Percentiles rank a stretch among this genome's conserved stretches.
Conservation (phyloP, 1,140 invertebrate genomes). For the Drosophila willistoni region DNA sequence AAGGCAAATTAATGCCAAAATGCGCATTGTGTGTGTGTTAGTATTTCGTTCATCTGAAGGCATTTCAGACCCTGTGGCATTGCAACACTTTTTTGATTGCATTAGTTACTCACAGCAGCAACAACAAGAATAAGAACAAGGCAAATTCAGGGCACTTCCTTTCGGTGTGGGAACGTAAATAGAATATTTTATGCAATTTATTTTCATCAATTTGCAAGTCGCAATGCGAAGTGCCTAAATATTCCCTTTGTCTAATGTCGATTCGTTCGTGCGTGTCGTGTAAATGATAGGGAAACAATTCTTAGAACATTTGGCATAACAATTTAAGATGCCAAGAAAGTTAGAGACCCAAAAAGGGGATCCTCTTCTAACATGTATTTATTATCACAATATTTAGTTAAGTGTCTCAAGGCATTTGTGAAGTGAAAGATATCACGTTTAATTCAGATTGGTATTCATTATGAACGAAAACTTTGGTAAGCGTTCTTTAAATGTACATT, state of each 20-base stretch:
- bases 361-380: neutral
- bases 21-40: conserved; percentile 54
- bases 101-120: conserved; percentile 62
- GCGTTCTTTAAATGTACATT: no score
- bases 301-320: neutral
- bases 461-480: no score
- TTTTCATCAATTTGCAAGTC: conserved; percentile 67
- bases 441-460: no score
- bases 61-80: conserved; percentile 45
- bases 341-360: neutral
- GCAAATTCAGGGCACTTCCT: conserved; percentile 30
- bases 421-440: no score
- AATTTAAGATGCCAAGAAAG: neutral
- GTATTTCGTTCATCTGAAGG: conserved; percentile 13
- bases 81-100: conserved; percentile 75
- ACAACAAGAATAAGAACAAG: neutral
- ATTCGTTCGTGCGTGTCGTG: conserved; percentile 69
- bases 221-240: conserved; percentile 55
- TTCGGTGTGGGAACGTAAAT: conserved; percentile 64
- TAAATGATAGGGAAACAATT: conserved; percentile 39
- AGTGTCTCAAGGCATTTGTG: neutral
- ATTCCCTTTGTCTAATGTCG: conserved; percentile 53
- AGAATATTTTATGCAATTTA: conserved; percentile 81
- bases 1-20: conserved; percentile 59
- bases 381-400: conserved; percentile 4